Evolutionary conservation across 2,888 invertebrate genomes (phyloP), one percentile per base, ranked within the genome.

Genomic region (Drosophila borealis): DNA sequence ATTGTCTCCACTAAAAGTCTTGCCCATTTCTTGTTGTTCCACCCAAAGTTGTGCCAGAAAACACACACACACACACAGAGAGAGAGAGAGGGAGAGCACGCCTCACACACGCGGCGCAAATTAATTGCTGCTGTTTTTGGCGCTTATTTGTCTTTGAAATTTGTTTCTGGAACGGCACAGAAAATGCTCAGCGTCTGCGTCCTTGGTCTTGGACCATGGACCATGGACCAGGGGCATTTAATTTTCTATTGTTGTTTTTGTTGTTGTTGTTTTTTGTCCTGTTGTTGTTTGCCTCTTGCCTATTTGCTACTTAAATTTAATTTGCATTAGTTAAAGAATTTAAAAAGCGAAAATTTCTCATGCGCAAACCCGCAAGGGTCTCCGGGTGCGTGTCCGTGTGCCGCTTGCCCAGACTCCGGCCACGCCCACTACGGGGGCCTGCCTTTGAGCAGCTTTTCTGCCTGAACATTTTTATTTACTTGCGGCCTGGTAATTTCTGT

Each of bases 111-210:
- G 51, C 70, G 74, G 70, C 72, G 76, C 76, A 82, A 88, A 89
- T 88, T 88, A 88, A 89, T 90, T 88, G 81, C 83, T 88, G 80
- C 80, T 89, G 81, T 78, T 85, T 90, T 90, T 81, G 83, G 81
- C 86, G 81, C 83, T 89, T 89, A 90, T 90, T 88, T 88, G 90
- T 90, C 89, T 88, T 87, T 74, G 84, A 84, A 89, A 89, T 82
- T 89, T 88, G 84, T 87, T 89, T 83, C 82, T 75, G 75, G 76
- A 81, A 64, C 76, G 84, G 77, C 68, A 73, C 63, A 45, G 49
- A 55, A 60, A 54, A 68, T 70, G 55, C 49, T 50, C 4, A 19
- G 19, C 64, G 9, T 17, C 46, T 29, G 19, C 25, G 41, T 61
- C 54, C 54, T 56, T 59, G 53, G 19, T 21, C 53, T 50, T 64